Conservation (phyloP, 2,113 vertebrate genomes). For the Hemichromis elongatus region DNA sequence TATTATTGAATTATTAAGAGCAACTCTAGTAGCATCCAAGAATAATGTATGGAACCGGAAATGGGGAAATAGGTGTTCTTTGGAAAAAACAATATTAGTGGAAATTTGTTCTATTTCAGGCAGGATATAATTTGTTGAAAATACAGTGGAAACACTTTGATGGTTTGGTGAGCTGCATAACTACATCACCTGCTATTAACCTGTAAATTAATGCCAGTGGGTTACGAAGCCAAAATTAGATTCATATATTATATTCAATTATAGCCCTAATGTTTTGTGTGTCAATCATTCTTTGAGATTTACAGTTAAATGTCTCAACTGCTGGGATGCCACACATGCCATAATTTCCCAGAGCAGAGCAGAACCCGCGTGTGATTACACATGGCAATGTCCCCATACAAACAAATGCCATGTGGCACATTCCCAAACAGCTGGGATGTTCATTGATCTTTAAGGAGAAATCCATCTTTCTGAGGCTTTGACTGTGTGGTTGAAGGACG, state of each 20-base stretch:
- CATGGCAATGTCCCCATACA: not conserved
- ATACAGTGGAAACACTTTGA: not conserved
- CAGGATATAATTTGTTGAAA: not conserved
- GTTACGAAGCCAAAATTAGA: not conserved
- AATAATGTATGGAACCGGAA: not conserved
- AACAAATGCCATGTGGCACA: not conserved
- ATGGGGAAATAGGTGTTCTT: not conserved
- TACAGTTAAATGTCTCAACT: not conserved
- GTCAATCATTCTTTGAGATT: not conserved
- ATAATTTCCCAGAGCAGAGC: not conserved
- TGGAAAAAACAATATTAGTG: not conserved
- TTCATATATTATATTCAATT: not conserved
- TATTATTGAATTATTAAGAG: not conserved
- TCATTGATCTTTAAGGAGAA: constrained; percentile 6
- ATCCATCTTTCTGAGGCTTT: not conserved
- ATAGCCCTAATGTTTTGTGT: not conserved
- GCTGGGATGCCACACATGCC: not conserved
- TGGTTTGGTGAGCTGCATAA: not conserved
- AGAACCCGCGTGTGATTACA: not conserved
- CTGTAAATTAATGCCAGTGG: not conserved
- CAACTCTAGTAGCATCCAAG: not conserved
- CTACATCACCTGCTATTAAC: not conserved
- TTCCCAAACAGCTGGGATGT: not conserved
- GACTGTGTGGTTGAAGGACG: not conserved
- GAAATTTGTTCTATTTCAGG: not conserved